Conservation (phyloP, 1,140 invertebrate genomes). For the Drosophila varians region DNA sequence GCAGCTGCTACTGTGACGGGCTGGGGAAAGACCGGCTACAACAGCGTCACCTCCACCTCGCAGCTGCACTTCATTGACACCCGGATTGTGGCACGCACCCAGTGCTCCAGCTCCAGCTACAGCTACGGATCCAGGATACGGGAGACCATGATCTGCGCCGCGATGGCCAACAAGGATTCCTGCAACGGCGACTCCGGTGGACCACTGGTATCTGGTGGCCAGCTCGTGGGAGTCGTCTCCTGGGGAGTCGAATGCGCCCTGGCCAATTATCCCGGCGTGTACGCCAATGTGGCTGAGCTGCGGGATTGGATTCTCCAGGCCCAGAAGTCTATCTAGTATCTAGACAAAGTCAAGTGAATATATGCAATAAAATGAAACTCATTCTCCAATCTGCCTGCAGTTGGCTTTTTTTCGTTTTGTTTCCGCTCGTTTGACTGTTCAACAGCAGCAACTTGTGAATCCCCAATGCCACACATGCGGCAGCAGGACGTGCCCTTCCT, state of each 20-base stretch:
- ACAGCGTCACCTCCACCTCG: conserved; percentile 10
- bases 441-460: conserved; percentile 30
- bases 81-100: conserved; percentile 41
- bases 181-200: conserved; percentile 76
- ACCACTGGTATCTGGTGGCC: conserved; percentile 59
- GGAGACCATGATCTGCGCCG: conserved; percentile 67
- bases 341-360: conserved; percentile 23
- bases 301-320: conserved; percentile 36
- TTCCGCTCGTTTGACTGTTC: conserved; percentile 47
- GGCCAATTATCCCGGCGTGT: conserved; percentile 48
- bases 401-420: conserved; percentile 17
- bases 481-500: conserved; percentile 44
- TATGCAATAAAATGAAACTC: conserved; percentile 24
- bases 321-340: conserved; percentile 37
- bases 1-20: conserved; percentile 78
- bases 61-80: conserved; percentile 56
- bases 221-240: conserved; percentile 64
- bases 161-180: conserved; percentile 54
- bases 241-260: conserved; percentile 58
- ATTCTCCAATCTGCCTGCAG: conserved; percentile 16
- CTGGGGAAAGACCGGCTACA: conserved; percentile 77
- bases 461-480: conserved; percentile 36
- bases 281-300: conserved; percentile 45
- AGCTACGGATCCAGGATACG: conserved; percentile 51
- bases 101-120: conserved; percentile 52